Evolutionary conservation across 2,113 vertebrate genomes (phyloP).

Genomic region (Anhinga rufa): DNA sequence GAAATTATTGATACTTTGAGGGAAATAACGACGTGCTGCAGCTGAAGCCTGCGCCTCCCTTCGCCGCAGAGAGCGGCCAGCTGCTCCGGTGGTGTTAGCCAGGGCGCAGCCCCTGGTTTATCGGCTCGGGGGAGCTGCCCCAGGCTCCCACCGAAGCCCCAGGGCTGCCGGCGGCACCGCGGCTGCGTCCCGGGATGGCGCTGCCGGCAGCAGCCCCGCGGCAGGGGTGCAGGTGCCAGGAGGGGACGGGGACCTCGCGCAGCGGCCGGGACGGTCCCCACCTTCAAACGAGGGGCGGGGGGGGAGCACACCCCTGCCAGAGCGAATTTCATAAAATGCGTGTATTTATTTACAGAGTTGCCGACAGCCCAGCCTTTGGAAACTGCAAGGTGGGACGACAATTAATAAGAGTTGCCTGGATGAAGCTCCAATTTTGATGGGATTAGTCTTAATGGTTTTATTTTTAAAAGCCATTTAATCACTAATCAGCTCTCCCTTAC

Average conservation of each 20-base stretch:
- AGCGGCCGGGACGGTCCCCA: rapidly evolving
- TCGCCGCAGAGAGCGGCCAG: rapidly evolving
- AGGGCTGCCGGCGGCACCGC: rapidly evolving
- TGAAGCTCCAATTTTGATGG: constrained; percentile 71
- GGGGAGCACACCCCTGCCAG: rapidly evolving
- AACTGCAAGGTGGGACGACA: neutral
- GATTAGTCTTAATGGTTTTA: constrained; percentile 73
- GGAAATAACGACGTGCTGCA: neutral
- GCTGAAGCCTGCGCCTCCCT: neutral
- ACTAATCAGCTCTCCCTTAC: constrained; percentile 65
- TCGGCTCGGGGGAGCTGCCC: neutral
- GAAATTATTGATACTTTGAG: neutral
- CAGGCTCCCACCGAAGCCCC: neutral
- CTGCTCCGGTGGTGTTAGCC: rapidly evolving
- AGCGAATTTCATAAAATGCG: rapidly evolving
- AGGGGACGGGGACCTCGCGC: rapidly evolving
- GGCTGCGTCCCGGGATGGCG: neutral
- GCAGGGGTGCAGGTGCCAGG: rapidly evolving
- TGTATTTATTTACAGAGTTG: neutral
- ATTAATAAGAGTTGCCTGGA: constrained; percentile 27
- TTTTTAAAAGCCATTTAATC: constrained; percentile 70
- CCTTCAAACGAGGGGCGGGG: rapidly evolving
- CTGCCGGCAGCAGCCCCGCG: neutral
- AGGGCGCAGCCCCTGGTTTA: neutral
- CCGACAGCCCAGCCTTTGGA: neutral